These are phyloP conservation scores for Ammospiza nelsoni DNA, from an alignment of 2,113 vertebrate genomes.

Conservation along the genomic window DNA sequence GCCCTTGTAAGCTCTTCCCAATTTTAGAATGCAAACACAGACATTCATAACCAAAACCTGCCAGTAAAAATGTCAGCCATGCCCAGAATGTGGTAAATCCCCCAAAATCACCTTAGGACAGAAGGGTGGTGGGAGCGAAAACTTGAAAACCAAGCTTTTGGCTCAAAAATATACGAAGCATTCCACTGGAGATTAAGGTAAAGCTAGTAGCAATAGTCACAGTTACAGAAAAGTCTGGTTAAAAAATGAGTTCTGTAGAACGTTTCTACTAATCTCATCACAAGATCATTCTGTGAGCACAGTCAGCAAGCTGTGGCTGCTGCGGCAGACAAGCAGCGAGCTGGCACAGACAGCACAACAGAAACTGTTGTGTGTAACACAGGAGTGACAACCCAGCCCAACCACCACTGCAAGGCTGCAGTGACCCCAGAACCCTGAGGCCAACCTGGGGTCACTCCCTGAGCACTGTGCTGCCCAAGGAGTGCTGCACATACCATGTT, in stretches of 20 bases:
- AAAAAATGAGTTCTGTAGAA: background rate
- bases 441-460: no score
- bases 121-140: background rate
- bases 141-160: background rate
- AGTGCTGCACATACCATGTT: slow-evolving; percentile 83
- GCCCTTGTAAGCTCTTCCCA: background rate
- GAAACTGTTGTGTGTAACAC: background rate
- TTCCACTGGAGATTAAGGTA: background rate
- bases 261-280: background rate
- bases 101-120: background rate
- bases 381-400: background rate
- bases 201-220: background rate
- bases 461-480: no score
- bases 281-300: background rate
- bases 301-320: background rate
- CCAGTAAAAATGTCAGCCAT: background rate
- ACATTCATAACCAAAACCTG: background rate
- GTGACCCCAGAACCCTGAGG: no score
- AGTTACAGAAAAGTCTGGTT: background rate
- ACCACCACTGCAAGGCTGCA: background rate
- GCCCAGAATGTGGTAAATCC: background rate
- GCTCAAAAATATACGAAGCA: background rate
- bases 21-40: background rate
- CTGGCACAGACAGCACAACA: background rate
- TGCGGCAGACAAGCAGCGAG: background rate